Conservation (phyloP, 2,888 invertebrate genomes). For the Hypsopygia costalis region DNA sequence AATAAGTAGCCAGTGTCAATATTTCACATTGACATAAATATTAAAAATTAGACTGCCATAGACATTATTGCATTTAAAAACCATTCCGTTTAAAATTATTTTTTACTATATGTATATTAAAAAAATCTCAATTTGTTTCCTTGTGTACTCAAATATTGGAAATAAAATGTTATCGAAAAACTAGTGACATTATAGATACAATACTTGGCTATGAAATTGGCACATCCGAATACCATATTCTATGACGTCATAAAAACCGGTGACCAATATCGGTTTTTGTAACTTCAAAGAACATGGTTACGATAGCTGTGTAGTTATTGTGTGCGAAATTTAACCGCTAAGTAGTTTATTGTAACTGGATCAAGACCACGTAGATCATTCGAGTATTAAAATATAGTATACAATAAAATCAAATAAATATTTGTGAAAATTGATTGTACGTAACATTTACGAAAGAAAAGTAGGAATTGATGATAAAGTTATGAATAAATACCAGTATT, state of each 20-base stretch:
- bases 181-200: background rate
- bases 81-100: conserved; percentile 21
- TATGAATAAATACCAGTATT: too few species aligned
- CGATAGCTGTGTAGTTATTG: too few species aligned
- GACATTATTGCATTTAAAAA: conserved; percentile 25
- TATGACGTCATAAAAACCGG: too few species aligned
- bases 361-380: too few species aligned
- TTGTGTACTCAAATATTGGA: background rate
- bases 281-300: too few species aligned
- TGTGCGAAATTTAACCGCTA: too few species aligned
- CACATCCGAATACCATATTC: background rate
- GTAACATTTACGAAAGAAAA: conserved; percentile 10
- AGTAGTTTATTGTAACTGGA: too few species aligned
- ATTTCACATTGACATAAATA: conserved; percentile 8
- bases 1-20: background rate
- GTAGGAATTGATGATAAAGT: background rate
- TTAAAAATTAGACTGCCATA: conserved; percentile 10
- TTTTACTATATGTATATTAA: conserved; percentile 8
- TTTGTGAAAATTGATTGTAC: too few species aligned
- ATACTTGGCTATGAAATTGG: background rate
- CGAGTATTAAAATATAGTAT: too few species aligned
- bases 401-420: too few species aligned
- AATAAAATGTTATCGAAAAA: background rate
- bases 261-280: too few species aligned
- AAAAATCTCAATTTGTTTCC: background rate